Evolutionary conservation across 2,888 invertebrate species (phyloP).

Genomic region (Isotomurus palustris): DNA sequence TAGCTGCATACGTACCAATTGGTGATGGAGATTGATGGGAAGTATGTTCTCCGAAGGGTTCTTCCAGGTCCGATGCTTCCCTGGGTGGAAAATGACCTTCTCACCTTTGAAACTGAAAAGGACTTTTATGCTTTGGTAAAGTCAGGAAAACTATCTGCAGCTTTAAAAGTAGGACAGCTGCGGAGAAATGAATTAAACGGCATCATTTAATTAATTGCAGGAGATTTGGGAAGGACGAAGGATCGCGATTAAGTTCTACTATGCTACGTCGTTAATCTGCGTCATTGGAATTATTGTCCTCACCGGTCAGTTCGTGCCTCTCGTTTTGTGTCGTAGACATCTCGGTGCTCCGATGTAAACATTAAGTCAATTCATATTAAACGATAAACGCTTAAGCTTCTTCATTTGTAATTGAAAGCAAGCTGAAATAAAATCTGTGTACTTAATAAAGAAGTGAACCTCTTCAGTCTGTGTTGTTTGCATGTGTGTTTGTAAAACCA

Average conservation of each 20-base stretch:
- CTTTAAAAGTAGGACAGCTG: too few species aligned
- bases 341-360: too few species aligned
- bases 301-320: slow-evolving; percentile 2
- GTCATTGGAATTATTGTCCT: slow-evolving; percentile 9
- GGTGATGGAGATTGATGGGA: not conserved
- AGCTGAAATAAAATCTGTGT: too few species aligned
- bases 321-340: slow-evolving; percentile 1
- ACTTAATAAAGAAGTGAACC: too few species aligned
- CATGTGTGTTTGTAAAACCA: too few species aligned
- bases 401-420: too few species aligned
- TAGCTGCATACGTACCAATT: slow-evolving; percentile 19
- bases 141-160: too few species aligned
- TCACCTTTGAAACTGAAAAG: not conserved
- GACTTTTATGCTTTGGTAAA: not conserved
- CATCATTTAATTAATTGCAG: slow-evolving; percentile 2
- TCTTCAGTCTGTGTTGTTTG: too few species aligned
- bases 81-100: not conserved
- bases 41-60: not conserved
- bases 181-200: too few species aligned
- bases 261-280: slow-evolving; percentile 5
- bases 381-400: too few species aligned
- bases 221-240: slow-evolving; percentile 12
- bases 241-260: slow-evolving; percentile 12
- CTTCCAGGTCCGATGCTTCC: slow-evolving; percentile 13
- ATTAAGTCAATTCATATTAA: too few species aligned